Evolutionary conservation across 2,113 vertebrate species (phyloP), one percentile per base, ranked within the genome.

Genomic region (Shinisaurus crocodilurus): DNA sequence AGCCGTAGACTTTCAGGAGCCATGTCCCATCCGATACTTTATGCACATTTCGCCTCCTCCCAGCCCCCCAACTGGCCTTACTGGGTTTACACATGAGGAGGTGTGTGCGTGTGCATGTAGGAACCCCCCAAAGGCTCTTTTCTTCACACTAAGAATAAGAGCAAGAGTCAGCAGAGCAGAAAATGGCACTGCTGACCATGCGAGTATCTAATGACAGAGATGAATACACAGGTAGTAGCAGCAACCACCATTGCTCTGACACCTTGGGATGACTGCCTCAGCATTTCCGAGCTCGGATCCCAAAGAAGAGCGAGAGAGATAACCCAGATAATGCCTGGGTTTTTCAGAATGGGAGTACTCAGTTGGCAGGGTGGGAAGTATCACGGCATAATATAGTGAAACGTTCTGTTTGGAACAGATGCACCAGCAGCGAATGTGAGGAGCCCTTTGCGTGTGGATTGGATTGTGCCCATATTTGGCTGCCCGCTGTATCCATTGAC

Each of bases 61-160:
- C n/a, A n/a, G n/a, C n/a, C n/a, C n/a, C n/a, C n/a, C n/a, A n/a
- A n/a, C n/a, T n/a, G n/a, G n/a, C n/a, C n/a, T n/a, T n/a, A n/a
- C n/a, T n/a, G n/a, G n/a, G n/a, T n/a, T n/a, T n/a, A n/a, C n/a
- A n/a, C n/a, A n/a, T n/a, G n/a, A n/a, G n/a, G n/a, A n/a, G n/a
- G n/a, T n/a, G n/a, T n/a, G n/a, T n/a, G n/a, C n/a, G n/a, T n/a
- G n/a, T n/a, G n/a, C n/a, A n/a, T n/a, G n/a, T n/a, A n/a, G n/a
- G n/a, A n/a, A n/a, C n/a, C n/a, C n/a, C n/a, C n/a, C n/a, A n/a
- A n/a, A n/a, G n/a, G n/a, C n/a, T n/a, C n/a, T n/a, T n/a, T n/a
- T n/a, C n/a, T n/a, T n/a, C n/a, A n/a, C n/a, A n/a, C n/a, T n/a
- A 91, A 88, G 70, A 88, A 79, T 85, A 85, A 82, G 82, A 80